These are phyloP conservation scores for Athene noctua DNA, from an alignment of 2,113 vertebrate species.

Conservation along the genomic window DNA sequence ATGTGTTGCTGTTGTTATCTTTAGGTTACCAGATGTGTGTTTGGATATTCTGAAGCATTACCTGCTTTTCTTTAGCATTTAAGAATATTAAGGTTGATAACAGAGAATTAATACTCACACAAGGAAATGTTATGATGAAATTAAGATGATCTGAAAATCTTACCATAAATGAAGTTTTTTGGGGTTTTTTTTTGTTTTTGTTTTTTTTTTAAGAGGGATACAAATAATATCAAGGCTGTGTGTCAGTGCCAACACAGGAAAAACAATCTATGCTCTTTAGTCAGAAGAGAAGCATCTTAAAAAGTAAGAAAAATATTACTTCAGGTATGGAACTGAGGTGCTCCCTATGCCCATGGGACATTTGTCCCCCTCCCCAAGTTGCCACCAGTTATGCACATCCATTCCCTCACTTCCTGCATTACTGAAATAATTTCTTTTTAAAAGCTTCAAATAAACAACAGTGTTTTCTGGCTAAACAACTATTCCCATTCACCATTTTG, in stretches of 20 bases:
- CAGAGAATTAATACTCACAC: neutral
- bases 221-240: neutral
- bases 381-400: neutral
- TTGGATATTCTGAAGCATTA: neutral
- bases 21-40: neutral
- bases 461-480: neutral
- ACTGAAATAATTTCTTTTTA: neutral
- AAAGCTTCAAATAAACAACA: neutral
- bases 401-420: neutral
- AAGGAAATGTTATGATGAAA: neutral
- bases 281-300: neutral
- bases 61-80: neutral
- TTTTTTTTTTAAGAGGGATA: neutral
- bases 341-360: accelerated
- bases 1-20: neutral
- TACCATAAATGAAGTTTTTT: neutral
- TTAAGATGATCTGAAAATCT: neutral
- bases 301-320: neutral
- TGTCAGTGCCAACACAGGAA: neutral
- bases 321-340: neutral
- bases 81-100: neutral
- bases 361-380: accelerated
- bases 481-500: neutral
- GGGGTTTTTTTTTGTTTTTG: too few species aligned
- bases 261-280: neutral